Conservation (phyloP, 2,113 vertebrate genomes). For the Ptyas mucosa region DNA sequence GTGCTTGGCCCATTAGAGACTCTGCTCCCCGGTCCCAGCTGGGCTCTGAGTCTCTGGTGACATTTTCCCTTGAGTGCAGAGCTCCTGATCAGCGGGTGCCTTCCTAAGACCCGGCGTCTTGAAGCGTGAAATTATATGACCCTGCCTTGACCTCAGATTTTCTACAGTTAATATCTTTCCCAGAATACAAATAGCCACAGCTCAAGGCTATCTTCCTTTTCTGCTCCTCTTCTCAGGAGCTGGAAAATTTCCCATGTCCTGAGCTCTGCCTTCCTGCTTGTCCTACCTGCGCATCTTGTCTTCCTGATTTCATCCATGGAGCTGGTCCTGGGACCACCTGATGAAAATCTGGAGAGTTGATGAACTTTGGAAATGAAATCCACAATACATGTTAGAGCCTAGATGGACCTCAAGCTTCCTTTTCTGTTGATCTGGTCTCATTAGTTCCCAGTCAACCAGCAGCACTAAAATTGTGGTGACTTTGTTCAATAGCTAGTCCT, state of each 20-base stretch:
- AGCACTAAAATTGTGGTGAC: not conserved
- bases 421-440: not conserved
- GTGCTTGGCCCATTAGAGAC: not conserved
- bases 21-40: not conserved
- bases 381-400: not conserved
- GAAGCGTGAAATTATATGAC: conserved; percentile 64
- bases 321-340: not conserved
- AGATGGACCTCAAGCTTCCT: not conserved
- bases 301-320: not conserved
- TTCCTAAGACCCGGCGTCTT: conserved; percentile 46
- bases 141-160: conserved; percentile 57
- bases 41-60: accelerated
- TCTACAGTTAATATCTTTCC: conserved; percentile 50
- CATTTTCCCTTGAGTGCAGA: conserved; percentile 38
- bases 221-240: not conserved
- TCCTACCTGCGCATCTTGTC: not conserved
- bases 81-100: conserved; percentile 42
- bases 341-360: not conserved
- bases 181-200: conserved; percentile 45
- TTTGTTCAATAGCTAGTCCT: not conserved
- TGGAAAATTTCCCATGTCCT: conserved; percentile 3
- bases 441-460: not conserved
- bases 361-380: not conserved
- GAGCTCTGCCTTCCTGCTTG: conserved; percentile 1
- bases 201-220: conserved; percentile 40